Evolutionary conservation across 2,113 vertebrate species (phyloP), one percentile per base, ranked within the genome.

Genomic region (Melierax canorus): DNA sequence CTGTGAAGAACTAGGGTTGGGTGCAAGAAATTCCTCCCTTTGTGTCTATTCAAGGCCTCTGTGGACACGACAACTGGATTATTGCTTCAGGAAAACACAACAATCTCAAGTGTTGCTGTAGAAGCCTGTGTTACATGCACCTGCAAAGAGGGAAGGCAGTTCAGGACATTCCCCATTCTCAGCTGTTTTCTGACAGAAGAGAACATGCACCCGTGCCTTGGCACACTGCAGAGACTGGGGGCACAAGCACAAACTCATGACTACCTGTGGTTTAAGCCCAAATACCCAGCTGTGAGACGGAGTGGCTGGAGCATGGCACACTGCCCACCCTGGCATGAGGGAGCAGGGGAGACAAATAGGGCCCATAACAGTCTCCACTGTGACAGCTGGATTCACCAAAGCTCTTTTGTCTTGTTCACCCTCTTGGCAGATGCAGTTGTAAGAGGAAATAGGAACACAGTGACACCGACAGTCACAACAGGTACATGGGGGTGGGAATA

Each of bases 141-240:
- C 71, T 58, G 67, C 56, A 22, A 15, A 36, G 16, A 32, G 46
- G 41, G 50, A 58, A 62, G 48, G 38, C 58, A n/a, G 24, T 19
- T 67, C 4, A 24, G 73, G 68, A 73, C 3, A 2, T n/a, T 51
- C 20, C 46, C 59, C 1, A 2, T 45, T 76, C 39, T 43, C 55
- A 53, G 59, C 41, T 67, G 27, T 6, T 88, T 51, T 46, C 45
- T 43, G 53, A 34, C 10, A 4, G 73, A 63, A 32, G 59, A 1
- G 3, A 38, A 30, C 1, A 1, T 3, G 64, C 2, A 9, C 23
- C 43, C 0, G 1, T 43, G 58, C 53, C 67, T 36, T 4, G 3
- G 41, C 38, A 45, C 34, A 3, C 46, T 22, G 29, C 87, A 72
- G 72, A 60, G 48, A 63, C 53, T 11, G 21, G 39, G 45, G 43